Percentiles rank a stretch among this genome's conserved stretches.
Conservation (phyloP, 1,140 invertebrate species). For the Calephelis nemesis region DNA sequence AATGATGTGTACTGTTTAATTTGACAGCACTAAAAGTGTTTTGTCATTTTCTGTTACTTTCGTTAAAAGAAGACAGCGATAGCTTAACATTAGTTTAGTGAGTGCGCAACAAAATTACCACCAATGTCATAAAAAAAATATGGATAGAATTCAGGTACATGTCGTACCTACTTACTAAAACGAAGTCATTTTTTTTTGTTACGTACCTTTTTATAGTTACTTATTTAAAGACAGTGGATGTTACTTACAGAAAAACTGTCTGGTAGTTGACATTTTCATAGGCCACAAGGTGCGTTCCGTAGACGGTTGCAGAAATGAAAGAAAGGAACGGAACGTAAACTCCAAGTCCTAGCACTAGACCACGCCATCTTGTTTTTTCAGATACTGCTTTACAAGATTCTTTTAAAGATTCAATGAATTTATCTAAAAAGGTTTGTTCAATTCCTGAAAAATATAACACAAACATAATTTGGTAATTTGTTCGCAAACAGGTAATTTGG, state of each 20-base stretch:
- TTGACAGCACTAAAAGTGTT: too few relatives aligned
- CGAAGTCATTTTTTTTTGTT: neutral
- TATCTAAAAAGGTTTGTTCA: slow-evolving; percentile 80
- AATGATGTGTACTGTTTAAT: too few relatives aligned
- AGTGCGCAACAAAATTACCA: too few relatives aligned
- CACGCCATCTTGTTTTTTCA: slow-evolving; percentile 83
- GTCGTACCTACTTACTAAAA: neutral
- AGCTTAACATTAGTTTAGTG: too few relatives aligned
- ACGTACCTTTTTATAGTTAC: neutral
- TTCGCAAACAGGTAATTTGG: neutral
- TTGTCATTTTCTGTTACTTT: too few relatives aligned
- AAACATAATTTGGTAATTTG: slow-evolving; percentile 40
- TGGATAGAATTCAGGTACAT: too few relatives aligned
- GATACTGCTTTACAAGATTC: slow-evolving; percentile 78
- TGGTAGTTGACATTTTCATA: slow-evolving; percentile 82
- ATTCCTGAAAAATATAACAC: slow-evolving; percentile 44
- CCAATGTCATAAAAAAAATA: too few relatives aligned
- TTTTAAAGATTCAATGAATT: slow-evolving; percentile 80
- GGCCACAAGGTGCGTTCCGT: slow-evolving; percentile 86
- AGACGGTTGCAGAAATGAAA: slow-evolving; percentile 86
- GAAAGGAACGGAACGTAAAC: slow-evolving; percentile 86
- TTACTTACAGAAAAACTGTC: slow-evolving; percentile 85
- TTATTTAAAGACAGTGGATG: too few relatives aligned
- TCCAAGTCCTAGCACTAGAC: slow-evolving; percentile 84
- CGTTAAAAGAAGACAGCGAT: too few relatives aligned